Evolutionary conservation across 2,113 vertebrate species (phyloP).

Genomic region (Amphilophus citrinellus): DNA sequence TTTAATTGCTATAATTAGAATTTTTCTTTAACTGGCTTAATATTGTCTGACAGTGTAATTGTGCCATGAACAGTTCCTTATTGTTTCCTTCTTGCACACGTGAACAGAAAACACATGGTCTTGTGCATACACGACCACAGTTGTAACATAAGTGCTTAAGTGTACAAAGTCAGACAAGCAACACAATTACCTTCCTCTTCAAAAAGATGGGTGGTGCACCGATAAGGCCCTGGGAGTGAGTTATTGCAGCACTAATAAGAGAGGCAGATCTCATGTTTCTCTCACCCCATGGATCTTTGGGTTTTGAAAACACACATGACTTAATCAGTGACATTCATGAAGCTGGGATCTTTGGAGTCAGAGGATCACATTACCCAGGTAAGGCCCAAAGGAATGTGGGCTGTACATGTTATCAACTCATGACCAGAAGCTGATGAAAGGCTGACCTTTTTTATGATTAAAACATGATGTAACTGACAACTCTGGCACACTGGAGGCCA

Average conservation of each 20-base stretch:
- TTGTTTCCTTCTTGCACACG: conserved; percentile 10
- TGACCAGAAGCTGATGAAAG: conserved; percentile 66
- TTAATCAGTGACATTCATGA: conserved; percentile 69
- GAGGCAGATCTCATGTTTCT: conserved; percentile 61
- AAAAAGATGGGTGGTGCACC: conserved; percentile 1
- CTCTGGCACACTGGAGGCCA: not conserved
- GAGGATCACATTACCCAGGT: conserved; percentile 70
- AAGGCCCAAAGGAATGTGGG: conserved; percentile 65
- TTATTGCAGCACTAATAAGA: conserved; percentile 42
- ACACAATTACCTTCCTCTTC: conserved; percentile 13
- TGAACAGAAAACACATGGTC: conserved; percentile 13
- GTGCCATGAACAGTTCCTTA: conserved; percentile 19
- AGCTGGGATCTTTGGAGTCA: conserved; percentile 45
- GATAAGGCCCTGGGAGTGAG: conserved; percentile 25
- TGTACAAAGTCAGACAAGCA: conserved; percentile 29
- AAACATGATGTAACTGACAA: conserved; percentile 62
- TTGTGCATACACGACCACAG: not conserved
- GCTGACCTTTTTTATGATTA: conserved; percentile 69
- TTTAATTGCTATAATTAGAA: conserved; percentile 38
- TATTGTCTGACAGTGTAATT: conserved; percentile 46
- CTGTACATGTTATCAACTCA: conserved; percentile 64
- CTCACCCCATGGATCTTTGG: conserved; percentile 16
- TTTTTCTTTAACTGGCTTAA: conserved; percentile 1
- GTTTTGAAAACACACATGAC: conserved; percentile 51
- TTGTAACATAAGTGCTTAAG: conserved; percentile 4